Evolutionary conservation across 1,140 invertebrate genomes (phyloP).

Genomic region (Lethocerus indicus): DNA sequence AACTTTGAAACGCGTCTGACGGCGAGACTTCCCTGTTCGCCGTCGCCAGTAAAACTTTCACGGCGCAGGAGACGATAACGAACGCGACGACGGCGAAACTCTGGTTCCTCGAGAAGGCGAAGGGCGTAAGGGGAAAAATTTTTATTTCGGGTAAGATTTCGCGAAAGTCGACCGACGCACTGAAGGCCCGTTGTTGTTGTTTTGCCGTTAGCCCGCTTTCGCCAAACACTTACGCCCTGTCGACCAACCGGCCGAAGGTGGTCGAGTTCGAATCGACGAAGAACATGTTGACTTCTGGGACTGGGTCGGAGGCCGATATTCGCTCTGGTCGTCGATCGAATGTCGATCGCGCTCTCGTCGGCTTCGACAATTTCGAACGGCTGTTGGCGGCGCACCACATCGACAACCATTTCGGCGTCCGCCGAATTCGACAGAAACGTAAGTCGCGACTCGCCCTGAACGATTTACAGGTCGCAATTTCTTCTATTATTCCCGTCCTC

Average conservation of each 20-base stretch:
- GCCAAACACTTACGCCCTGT: constrained; percentile 95
- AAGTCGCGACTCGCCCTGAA: constrained; percentile 24
- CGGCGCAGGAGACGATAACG: constrained; percentile 98
- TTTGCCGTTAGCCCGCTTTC: too few species aligned
- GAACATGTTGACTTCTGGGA: constrained; percentile 99
- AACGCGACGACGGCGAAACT: constrained; percentile 93
- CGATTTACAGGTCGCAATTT: neutral
- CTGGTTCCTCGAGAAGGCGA: constrained; percentile 79
- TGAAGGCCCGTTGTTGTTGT: too few species aligned
- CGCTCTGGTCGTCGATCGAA: constrained; percentile 94
- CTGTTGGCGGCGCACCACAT: constrained; percentile 77
- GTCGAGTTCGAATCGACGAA: constrained; percentile 95
- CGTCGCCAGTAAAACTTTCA: constrained; percentile 98
- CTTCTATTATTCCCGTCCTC: constrained; percentile 1
- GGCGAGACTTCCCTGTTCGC: constrained; percentile 95
- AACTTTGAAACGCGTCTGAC: constrained; percentile 75
- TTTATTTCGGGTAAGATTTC: too few species aligned
- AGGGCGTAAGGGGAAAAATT: too few species aligned
- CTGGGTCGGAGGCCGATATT: constrained; percentile 95
- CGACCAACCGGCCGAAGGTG: constrained; percentile 86
- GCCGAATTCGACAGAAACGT: constrained; percentile 91
- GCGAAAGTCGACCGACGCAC: too few species aligned
- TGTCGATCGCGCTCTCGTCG: constrained; percentile 88
- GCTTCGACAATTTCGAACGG: constrained; percentile 91
- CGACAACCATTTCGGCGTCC: constrained; percentile 84